Base-by-base conservation (phyloP, 2,888 invertebrate genomes). In the Priocnemis perturbator region DNA sequence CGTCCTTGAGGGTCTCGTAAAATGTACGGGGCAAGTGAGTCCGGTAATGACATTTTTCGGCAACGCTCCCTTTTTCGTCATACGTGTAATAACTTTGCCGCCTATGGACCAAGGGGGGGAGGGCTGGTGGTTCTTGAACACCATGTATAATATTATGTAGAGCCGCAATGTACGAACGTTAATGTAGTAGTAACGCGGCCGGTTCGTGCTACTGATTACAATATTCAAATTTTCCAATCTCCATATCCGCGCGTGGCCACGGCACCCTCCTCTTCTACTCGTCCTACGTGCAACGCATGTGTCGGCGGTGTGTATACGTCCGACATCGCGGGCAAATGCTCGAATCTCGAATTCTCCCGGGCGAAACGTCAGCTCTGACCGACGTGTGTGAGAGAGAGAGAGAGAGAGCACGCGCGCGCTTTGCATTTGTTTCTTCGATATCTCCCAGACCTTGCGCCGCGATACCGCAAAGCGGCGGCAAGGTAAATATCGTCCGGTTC, bases 151-250 rank as follows among this genome's bases (percentile, higher is more conserved):
- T 30, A 57, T 57, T 23, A 23, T 17, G 57, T 57, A 26, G 30
- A 11, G 56, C 17, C 53, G 60, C 50, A 26, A 52, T 48, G 59
- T 55, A 64, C 65, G 53, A 64, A 59, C 63, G 76, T 76, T 77
- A 79, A 78, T 77, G 67, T 75, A 76, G 73, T 70, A 64, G 76
- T 78, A 80, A 83, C 69, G 70, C 73, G 78, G 74, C 69, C 71
- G 68, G 75, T 73, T 70, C 81, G 67, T 77, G 72, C 77, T 73
- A 68, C 78, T 81, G 78, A 85, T 85, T 85, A 82, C 83, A 84
- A 84, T 84, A 85, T 85, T 84, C 83, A 84, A 83, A 85, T 85
- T 81, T 81, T 70, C 76, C 77, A 77, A 84, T 84, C 77, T 83
- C 74, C 81, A 84, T 84, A 83, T 76, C 77, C 73, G 77, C 70